Evolutionary conservation across 2,797 vertebrate genomes (phyloP).

Genomic region (Platalea minor): DNA sequence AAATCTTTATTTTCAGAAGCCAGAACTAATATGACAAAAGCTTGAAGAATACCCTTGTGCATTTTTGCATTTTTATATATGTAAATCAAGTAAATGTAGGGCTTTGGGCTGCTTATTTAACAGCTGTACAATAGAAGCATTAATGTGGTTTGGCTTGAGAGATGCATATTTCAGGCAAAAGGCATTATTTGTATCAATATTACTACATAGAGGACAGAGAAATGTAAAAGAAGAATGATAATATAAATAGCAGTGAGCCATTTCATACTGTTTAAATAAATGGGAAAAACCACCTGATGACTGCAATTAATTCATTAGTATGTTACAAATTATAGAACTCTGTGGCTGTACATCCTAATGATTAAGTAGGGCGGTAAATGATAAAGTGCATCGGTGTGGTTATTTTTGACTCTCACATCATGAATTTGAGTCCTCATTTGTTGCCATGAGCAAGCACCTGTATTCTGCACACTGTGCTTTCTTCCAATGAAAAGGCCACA

Average conservation of each 20-base stretch:
- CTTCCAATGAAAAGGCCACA: not conserved
- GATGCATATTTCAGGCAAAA: not conserved
- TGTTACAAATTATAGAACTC: not conserved
- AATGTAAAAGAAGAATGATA: not conserved
- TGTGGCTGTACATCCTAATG: not conserved
- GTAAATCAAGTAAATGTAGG: slow-evolving; percentile 14
- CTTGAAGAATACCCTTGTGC: not conserved
- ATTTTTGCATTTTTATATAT: slow-evolving; percentile 1
- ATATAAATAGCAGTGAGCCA: not conserved
- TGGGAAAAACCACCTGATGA: not conserved
- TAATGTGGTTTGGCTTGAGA: not conserved
- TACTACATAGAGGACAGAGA: not conserved
- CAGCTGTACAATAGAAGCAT: not conserved
- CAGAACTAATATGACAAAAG: not conserved
- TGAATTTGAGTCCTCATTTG: not conserved
- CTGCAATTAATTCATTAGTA: not conserved
- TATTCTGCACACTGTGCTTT: not conserved
- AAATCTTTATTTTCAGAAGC: not conserved
- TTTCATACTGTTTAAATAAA: not conserved
- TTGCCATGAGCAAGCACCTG: not conserved
- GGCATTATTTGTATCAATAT: not conserved
- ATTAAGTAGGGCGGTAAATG: not conserved
- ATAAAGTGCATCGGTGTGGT: not conserved
- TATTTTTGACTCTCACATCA: not conserved
- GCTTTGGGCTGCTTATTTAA: slow-evolving; percentile 19